These are phyloP conservation scores for Montipora capricornis DNA, from an alignment of 64 coral and sea anemone species.

Conservation along the genomic window DNA sequence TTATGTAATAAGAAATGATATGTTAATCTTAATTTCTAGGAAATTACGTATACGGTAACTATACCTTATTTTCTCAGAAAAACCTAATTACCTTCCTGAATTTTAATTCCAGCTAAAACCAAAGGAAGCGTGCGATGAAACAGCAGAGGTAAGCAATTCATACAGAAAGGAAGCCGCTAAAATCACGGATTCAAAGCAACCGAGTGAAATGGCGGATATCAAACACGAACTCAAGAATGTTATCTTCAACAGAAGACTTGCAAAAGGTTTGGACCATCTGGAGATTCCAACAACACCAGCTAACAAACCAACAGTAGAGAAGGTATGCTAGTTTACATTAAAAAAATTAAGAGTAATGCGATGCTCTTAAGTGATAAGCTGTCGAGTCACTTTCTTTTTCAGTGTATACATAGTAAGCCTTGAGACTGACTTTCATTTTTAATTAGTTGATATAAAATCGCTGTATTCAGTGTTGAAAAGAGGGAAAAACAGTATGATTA, in stretches of 20 bases:
- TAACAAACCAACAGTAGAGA: neutral
- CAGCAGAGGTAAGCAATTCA: neutral
- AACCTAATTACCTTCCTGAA: neutral
- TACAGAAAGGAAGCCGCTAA: neutral
- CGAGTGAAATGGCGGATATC: neutral
- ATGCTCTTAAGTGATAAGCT: no score
- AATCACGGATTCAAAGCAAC: neutral
- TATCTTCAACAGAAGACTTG: slow-evolving; percentile 6
- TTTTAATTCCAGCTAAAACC: neutral
- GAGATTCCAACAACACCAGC: neutral
- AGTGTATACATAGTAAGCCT: no score
- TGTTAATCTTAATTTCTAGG: neutral
- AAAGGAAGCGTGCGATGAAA: neutral
- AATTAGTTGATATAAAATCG: no score
- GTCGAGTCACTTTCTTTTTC: no score
- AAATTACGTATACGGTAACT: neutral
- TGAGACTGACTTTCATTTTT: no score
- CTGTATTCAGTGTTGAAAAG: no score
- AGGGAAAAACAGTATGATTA: no score
- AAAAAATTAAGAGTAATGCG: no score
- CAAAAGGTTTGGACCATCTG: neutral
- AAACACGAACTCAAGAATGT: slow-evolving; percentile 15
- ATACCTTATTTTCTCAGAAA: neutral
- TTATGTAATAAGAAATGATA: no score
- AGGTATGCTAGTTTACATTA: neutral